phyloP scores from a whole-genome alignment of 2,797 vertebrate species.

The Tapera naevia region DNA sequence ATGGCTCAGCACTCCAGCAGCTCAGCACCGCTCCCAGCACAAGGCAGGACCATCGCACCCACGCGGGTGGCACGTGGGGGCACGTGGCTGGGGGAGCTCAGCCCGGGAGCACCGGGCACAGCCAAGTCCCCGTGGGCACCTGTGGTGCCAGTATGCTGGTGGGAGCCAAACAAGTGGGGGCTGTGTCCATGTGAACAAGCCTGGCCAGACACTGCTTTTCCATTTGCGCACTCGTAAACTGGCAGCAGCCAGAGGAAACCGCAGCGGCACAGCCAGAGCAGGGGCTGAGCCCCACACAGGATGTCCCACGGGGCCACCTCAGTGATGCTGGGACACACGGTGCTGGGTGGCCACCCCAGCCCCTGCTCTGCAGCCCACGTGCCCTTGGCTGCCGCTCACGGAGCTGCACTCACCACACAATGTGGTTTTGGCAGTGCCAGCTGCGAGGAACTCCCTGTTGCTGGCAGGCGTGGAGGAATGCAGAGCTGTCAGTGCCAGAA shows the following conservation, averaged over 20 bases:
- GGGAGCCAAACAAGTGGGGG: not conserved
- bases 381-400: not conserved
- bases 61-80: fast-evolving
- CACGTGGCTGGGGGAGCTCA: fast-evolving
- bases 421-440: not conserved
- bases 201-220: not conserved
- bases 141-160: not conserved
- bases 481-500: not conserved
- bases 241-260: not conserved
- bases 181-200: not conserved
- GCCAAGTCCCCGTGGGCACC: not conserved
- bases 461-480: not conserved
- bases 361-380: not conserved
- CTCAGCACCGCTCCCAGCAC: not conserved
- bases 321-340: not conserved
- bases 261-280: fast-evolving
- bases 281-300: not conserved
- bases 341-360: not conserved
- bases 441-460: not conserved
- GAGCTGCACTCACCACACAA: fast-evolving
- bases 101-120: fast-evolving
- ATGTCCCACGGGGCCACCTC: not conserved
- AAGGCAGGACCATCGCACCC: fast-evolving
- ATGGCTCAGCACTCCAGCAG: not conserved
- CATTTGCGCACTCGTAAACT: not conserved